Evolutionary conservation across 2,888 invertebrate species (phyloP), one percentile per base, ranked within the genome.

Genomic region (Melitaea athalia): DNA sequence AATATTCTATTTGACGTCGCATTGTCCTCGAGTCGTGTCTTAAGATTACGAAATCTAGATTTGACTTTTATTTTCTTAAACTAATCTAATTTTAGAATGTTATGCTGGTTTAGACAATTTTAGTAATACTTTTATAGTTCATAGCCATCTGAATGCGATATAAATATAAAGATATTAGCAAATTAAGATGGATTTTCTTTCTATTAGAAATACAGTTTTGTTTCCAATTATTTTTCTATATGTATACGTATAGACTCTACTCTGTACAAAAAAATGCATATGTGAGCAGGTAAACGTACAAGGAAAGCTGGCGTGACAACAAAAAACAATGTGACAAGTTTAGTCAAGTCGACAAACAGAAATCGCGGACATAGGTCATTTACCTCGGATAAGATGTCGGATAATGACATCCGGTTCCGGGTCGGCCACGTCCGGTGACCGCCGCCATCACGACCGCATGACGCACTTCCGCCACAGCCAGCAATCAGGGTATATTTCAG

Each of bases 361-460:
- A 67, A 75, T 74, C 70, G 78, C 76, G 75, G 81, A 75, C 80
- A 76, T 77, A 79, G 85, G 86, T 85, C 89, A 87, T 86, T 88
- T 82, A 85, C 89, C 87, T 79, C 69, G 76, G 79, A 77, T 83
- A 86, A 85, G 85, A 82, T 87, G 86, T 83, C 85, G 85, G 79
- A 80, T 83, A 82, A 82, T 83, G 85, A 82, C 85, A 77, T 88
- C 89, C 88, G 87, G 81, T 87, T 91, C 89, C 90, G 91, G 85
- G 81, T 76, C 81, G 87, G 86, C 80, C 81, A 78, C 85, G 86
- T 90, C 91, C 91, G 87, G 86, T 85, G 87, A 85, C 87, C 81
- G 76, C 78, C 78, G 81, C 89, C 88, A 89, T 89, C 88, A 87
- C 84, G 73, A 82, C 80, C 80, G 81, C 85, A 85, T 85, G 88